Conservation (phyloP, 2,888 invertebrate species). For the Hymenopus coronatus region DNA sequence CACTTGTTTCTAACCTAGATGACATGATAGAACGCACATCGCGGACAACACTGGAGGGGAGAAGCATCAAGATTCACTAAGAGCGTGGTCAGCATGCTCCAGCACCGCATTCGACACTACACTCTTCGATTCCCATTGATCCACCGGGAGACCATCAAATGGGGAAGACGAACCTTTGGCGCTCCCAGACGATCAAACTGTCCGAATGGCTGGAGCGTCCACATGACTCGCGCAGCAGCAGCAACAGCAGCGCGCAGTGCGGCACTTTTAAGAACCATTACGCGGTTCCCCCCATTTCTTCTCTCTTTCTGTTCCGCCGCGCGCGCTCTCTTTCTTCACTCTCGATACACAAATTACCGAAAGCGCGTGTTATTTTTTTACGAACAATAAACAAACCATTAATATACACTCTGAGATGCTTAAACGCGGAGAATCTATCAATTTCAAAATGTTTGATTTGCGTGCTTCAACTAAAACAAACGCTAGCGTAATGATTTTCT, state of each 20-base stretch:
- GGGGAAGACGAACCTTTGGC: not conserved
- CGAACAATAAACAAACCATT: not conserved
- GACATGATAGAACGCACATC: not conserved
- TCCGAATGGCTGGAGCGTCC: not conserved
- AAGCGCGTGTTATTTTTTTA: not conserved
- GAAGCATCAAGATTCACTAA: no score
- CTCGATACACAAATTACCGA: not conserved
- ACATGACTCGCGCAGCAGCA: not conserved
- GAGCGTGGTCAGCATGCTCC: not conserved
- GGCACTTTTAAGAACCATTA: conserved; percentile 2
- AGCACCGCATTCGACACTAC: not conserved
- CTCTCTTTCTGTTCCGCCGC: not conserved
- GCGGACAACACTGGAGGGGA: not conserved
- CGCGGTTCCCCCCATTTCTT: not conserved
- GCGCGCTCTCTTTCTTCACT: not conserved
- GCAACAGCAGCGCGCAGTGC: not conserved
- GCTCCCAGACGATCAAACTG: not conserved
- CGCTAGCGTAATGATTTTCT: not conserved
- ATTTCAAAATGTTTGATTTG: not conserved
- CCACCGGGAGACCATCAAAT: not conserved
- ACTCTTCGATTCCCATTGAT: not conserved
- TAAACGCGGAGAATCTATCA: not conserved
- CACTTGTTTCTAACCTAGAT: no score
- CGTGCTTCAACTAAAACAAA: not conserved
- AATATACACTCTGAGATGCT: not conserved